Percentiles rank a stretch among this genome's conserved stretches.
Conservation (phyloP, 2,797 vertebrate genomes). For the Falco berigora region DNA sequence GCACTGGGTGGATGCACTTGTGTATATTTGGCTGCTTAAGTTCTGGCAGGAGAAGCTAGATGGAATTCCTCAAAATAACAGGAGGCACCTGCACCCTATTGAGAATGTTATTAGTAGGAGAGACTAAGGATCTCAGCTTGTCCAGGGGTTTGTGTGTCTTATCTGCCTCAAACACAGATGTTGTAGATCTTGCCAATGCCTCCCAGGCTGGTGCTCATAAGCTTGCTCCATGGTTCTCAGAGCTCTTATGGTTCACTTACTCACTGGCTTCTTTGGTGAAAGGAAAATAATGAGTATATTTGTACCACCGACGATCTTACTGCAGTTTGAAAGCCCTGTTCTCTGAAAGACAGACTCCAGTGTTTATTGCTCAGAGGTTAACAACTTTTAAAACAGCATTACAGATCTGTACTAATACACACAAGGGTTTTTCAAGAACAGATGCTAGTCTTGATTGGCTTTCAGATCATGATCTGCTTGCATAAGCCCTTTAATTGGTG, state of each 20-base stretch:
- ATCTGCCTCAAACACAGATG: background rate
- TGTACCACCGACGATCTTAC: background rate
- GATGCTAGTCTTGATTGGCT: background rate
- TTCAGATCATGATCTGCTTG: background rate
- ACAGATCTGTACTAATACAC: background rate
- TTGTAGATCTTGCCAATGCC: background rate
- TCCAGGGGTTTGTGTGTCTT: background rate
- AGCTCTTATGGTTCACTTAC: background rate
- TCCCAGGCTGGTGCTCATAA: constrained; percentile 7
- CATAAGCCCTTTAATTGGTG: background rate
- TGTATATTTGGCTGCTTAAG: background rate
- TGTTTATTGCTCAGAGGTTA: background rate
- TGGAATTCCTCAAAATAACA: constrained; percentile 44
- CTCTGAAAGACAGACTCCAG: background rate
- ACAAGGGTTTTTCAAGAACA: background rate
- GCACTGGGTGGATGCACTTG: background rate
- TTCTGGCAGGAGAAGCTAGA: background rate
- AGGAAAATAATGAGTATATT: background rate
- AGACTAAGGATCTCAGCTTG: constrained; percentile 26
- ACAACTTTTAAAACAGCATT: background rate
- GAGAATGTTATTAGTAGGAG: constrained; percentile 18
- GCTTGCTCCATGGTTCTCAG: background rate
- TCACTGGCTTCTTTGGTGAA: background rate
- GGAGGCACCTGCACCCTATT: constrained; percentile 44
- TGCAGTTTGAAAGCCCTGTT: background rate